phyloP scores from a whole-genome alignment of 2,113 vertebrate genomes.

The Dipodomys stephensi region DNA sequence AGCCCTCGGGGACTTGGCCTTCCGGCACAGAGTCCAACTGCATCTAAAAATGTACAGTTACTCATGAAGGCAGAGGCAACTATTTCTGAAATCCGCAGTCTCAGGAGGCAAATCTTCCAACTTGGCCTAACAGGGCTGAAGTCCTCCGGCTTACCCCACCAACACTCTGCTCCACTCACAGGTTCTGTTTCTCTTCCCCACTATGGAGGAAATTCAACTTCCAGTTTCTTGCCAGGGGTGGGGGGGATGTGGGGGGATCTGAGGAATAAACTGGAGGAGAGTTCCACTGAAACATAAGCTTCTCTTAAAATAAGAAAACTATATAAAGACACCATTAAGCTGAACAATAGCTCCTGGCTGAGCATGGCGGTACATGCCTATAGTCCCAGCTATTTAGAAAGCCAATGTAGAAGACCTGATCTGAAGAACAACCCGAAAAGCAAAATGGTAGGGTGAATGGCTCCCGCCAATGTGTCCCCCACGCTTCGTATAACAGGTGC shows the following conservation, averaged over 20 bases:
- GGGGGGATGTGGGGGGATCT: background rate
- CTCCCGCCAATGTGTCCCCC: no score
- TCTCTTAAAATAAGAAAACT: background rate
- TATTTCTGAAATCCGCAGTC: background rate
- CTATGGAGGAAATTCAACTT: background rate
- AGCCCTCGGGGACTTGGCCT: slow-evolving; percentile 45
- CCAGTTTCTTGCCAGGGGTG: background rate
- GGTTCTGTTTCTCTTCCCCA: background rate
- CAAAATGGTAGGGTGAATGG: no score
- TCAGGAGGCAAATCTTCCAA: background rate
- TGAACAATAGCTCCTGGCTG: slow-evolving; percentile 12
- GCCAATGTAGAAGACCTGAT: no score
- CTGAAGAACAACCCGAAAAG: no score
- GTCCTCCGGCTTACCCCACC: background rate
- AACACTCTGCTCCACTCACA: background rate
- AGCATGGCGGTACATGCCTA: no score
- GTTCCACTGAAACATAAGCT: background rate
- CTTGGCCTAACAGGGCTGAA: background rate
- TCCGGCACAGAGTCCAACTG: slow-evolving; percentile 50
- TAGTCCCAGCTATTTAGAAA: no score
- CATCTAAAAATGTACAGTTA: slow-evolving; percentile 54
- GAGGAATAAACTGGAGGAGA: background rate
- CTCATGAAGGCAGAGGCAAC: slow-evolving; percentile 2
- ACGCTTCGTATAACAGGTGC: no score
- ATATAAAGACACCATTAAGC: background rate